Evolutionary conservation across 2,888 invertebrate species (phyloP), one percentile per base, ranked within the genome.

Genomic region (Drosophila emarginata): DNA sequence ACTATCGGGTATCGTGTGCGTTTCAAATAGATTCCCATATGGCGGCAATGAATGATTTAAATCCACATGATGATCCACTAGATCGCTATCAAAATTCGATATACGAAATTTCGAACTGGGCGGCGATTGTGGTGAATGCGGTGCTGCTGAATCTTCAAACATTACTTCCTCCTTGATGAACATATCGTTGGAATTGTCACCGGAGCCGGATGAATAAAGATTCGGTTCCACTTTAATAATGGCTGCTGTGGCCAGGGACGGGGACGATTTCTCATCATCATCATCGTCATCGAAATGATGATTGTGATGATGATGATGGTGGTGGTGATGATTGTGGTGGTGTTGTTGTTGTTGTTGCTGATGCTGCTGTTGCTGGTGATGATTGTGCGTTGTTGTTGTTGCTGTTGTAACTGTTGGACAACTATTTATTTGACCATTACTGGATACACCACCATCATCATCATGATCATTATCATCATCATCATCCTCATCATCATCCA

Each of bases 171-270:
- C 91, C 65, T 91, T 91, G 66, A 91, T 91, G 78, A 91, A 89
- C 91, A 91, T 91, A 69, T 91, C 91, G 78, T 91, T 91, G 73
- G 91, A 91, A 74, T 91, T 91, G 74, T 91, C 91, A 69, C 90
- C 91, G 53, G 91, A 91, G 61, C 90, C 90, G 57, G 91, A 90
- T 50, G 90, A 91, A 74, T 91, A 91, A 37, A 91, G 88, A 90
- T 91, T 91, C 78, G 91, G 91, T 82, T 91, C 91, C 39, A 90
- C 87, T 84, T 91, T 91, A 28, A 91, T 90, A 61, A 90, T 90
- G 76, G 91, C 91, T 66, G 91, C 88, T 28, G 91, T 90, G 77
- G 91, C 91, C 88, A 91, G 85, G 88, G 91, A 91, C 89, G 91
- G 91, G 85, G 91, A 91, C 76, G 90, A 89, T 77, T 90, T 90